These are phyloP conservation scores for Cliona cf. orientalis DNA, from an alignment of 37 sponge, comb jelly and placozoan genomes.

Conservation along the genomic window DNA sequence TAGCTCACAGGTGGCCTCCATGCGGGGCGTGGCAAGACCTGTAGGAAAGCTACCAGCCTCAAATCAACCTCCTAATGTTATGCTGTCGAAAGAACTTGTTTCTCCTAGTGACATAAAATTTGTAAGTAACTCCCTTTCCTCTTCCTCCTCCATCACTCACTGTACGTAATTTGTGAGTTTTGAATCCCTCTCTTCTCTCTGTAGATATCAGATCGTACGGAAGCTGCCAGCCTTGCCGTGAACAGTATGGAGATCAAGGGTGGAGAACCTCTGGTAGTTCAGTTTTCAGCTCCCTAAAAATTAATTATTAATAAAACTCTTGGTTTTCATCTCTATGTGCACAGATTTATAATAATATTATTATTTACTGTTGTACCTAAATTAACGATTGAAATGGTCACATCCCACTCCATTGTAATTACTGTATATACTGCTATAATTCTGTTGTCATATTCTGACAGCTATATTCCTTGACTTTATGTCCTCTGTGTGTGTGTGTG, in stretches of 20 bases:
- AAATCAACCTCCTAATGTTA: conserved; percentile 45
- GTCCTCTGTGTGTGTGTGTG: no score
- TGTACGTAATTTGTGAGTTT: neutral
- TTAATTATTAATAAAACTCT: neutral
- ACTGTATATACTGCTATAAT: no score
- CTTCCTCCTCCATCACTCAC: no score
- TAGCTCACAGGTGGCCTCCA: conserved; percentile 63
- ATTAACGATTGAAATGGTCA: no score
- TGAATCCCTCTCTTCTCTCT: neutral
- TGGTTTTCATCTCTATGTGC: neutral
- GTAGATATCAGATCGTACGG: conserved; percentile 61
- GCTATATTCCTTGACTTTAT: no score
- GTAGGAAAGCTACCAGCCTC: conserved; percentile 43
- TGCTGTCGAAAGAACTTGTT: conserved; percentile 63
- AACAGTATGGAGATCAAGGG: conserved; percentile 76
- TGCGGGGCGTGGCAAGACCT: conserved; percentile 58
- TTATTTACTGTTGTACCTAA: no score
- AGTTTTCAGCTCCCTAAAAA: conserved; percentile 58
- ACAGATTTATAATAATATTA: neutral
- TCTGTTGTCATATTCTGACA: no score
- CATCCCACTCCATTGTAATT: no score
- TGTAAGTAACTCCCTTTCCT: conserved; percentile 35
- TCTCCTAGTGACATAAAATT: conserved; percentile 72
- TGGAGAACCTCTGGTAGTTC: conserved; percentile 79
- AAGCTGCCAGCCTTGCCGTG: conserved; percentile 58